Base-by-base conservation (phyloP, 2,888 invertebrate species). In the Thera obeliscata region DNA sequence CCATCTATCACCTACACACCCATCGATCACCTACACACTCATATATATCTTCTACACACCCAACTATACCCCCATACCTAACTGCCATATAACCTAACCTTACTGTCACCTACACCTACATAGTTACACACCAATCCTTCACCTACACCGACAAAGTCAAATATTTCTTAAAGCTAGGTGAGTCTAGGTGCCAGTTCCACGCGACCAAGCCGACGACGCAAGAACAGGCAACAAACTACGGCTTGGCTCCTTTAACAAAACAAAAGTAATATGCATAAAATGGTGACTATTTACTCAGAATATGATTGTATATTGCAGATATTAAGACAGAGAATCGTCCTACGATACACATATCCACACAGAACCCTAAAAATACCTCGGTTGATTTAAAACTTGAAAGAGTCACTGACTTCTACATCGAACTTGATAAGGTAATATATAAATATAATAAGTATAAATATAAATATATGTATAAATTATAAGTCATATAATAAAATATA, bases 311-410 rank as follows among this genome's bases (percentile, higher is more conserved):
- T 36, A 49, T 78, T 78, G 0, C 75, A 91, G 90, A 89, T 57
- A 80, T 87, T 64, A 87, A 82, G 0, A 77, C 82, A 0, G 85
- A 85, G 64, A 85, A 83, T 54, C 92, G 95, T 8, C 95, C 95
- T 11, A 94, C 95, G 3, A 92, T 96, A 12, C 95, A 95, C 63
- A 86, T 96, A 48, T 95, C 95, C 0, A 96, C 97, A 0, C 94
- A 95, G 2, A 95, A 95, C 61, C 81, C 84, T 0, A 74, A 64
- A 0, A 93, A 94, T 73, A 88, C 96, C 0, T 85, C 87, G 0
- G 95, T 96, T 46, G 82, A 83, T 3, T 87, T 97, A 41, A 88
- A 83, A 2, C 88, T 97, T 35, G 81, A 88, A 2, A 82, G 95
- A 33, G 94, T 95, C 3, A 78, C 81, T 0, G 90, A 96, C 73